Percentiles rank a stretch among this genome's conserved stretches.
Evolutionary conservation across 2,113 vertebrate species (phyloP).

Genomic region (Platichthys stellatus): DNA sequence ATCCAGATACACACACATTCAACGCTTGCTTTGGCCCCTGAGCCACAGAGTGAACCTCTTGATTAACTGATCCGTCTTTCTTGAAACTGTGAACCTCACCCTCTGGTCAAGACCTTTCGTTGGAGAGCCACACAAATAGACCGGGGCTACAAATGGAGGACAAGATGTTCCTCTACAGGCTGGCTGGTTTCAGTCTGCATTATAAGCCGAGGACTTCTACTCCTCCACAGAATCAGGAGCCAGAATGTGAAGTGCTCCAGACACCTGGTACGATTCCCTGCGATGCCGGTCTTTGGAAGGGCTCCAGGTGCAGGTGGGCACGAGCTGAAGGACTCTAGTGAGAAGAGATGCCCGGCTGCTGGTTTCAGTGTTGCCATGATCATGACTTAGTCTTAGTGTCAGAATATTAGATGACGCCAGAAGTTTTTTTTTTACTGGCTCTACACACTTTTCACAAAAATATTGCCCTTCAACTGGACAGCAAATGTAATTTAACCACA

Average conservation of each 20-base stretch:
- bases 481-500: too few species aligned
- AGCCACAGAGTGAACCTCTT: neutral
- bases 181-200: constrained; percentile 13
- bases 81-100: constrained; percentile 18
- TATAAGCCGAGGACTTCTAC: constrained; percentile 27
- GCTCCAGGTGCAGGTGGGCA: neutral
- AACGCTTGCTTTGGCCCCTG: neutral
- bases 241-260: constrained; percentile 36
- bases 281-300: constrained; percentile 26
- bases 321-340: constrained; percentile 4
- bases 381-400: too few species aligned
- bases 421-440: too few species aligned
- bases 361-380: neutral
- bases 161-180: constrained; percentile 13
- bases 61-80: constrained; percentile 19
- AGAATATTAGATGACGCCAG: neutral
- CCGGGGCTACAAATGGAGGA: neutral
- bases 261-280: constrained; percentile 14
- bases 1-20: constrained; percentile 7
- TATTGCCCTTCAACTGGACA: too few species aligned
- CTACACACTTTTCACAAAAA: too few species aligned
- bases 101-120: constrained; percentile 12
- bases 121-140: constrained; percentile 17
- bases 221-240: constrained; percentile 26
- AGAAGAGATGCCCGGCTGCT: constrained; percentile 8